A percentile compares a stretch with the other conserved stretches of the same genome.
Evolutionary conservation across 2,888 invertebrate genomes (phyloP).

Genomic region (Limnephilus rhombicus): DNA sequence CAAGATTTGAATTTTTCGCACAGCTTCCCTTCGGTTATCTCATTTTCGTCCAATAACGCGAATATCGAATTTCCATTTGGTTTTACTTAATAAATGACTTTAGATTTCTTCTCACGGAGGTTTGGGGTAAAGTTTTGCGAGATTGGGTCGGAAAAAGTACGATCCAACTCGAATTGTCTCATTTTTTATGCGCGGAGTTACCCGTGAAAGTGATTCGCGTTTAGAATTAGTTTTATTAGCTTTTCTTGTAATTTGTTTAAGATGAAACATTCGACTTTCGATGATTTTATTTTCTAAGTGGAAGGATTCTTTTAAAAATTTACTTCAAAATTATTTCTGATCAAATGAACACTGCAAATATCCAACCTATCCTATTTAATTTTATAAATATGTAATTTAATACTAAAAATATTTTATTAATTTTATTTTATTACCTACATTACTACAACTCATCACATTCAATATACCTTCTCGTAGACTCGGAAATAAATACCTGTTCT

Average conservation of each 20-base stretch:
- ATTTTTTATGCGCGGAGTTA: neutral
- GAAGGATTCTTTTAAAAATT: too few species aligned
- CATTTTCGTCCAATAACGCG: slow-evolving; percentile 3
- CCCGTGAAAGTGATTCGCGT: neutral
- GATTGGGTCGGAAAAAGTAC: neutral
- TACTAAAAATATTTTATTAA: too few species aligned
- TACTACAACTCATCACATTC: too few species aligned
- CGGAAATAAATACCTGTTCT: too few species aligned
- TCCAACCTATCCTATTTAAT: too few species aligned
- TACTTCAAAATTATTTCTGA: too few species aligned
- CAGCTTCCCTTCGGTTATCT: neutral
- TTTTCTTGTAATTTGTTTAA: neutral
- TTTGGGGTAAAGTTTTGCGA: neutral
- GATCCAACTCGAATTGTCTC: neutral
- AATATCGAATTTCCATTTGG: slow-evolving; percentile 31
- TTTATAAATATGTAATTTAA: too few species aligned
- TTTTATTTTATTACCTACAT: too few species aligned
- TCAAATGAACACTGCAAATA: too few species aligned
- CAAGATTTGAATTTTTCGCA: slow-evolving; percentile 4
- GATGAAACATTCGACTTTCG: neutral
- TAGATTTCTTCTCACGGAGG: slow-evolving; percentile 8
- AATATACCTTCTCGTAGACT: too few species aligned
- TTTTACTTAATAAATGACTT: slow-evolving; percentile 22
- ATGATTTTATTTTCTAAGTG: neutral
- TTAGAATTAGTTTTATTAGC: neutral